Base-by-base conservation (phyloP, 2,888 invertebrate species). In the Mongoloraphidia duomilia region DNA sequence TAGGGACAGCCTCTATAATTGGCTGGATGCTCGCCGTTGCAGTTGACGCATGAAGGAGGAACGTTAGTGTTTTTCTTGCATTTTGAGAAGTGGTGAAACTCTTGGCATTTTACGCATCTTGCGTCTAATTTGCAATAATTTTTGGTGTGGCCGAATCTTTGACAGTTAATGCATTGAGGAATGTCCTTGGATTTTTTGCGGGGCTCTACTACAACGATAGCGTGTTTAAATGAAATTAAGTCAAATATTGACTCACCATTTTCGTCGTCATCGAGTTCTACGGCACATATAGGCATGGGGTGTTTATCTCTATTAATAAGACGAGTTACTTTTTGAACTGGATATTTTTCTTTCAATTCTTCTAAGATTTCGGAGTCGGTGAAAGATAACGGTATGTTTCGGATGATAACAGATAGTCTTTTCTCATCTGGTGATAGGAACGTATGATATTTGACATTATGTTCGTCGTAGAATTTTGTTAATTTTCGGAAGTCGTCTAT, bases 61-160 rank as follows among this genome's bases (percentile, higher is more conserved):
- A 36, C 43, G 13, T 39, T 36, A 10, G 5, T n/a, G 34, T 45
- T 47, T 50, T 51, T 46, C 3, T 8, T 45, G 13, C 50, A 52
- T 13, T 41, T 8, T 2, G 35, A 12, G 9, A 14, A 11, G 14
- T 11, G 1, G 34, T 50, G 52, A n/a, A 45, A 17, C 42, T 42
- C 46, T 34, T 36, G 46, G 42, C 49, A 51, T 33, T 52, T 52
- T 10, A 51, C 49, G 14, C 52, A 53, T 8, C 41, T 17, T 37
- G 47, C 33, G 11, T 45, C 26, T 11, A 35, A 34, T 34, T 39
- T 14, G 17, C 52, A 49, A 35, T 52, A 51, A 8, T 34, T 46
- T 44, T 33, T 49, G 43, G 14, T 44, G 43, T 37, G 47, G 36
- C 44, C 50, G 12, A 13, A 34, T 48, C n/a, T n/a, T n/a, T n/a